These are phyloP conservation scores for Incurvaria masculella DNA, from an alignment of 2,888 invertebrate genomes.

Conservation along the genomic window DNA sequence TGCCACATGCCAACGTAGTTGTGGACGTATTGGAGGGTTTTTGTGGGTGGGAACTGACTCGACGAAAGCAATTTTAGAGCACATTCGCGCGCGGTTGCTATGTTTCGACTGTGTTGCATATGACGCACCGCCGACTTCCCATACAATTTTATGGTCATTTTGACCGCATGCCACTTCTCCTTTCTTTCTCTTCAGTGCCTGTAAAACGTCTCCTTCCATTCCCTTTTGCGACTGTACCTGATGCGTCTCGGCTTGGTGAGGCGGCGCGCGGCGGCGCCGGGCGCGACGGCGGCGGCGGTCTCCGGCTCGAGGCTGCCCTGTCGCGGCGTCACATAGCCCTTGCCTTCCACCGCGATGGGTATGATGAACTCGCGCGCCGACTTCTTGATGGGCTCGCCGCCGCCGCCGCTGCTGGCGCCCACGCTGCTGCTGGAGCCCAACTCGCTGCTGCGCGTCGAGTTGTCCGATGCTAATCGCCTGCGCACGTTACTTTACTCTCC, in stretches of 20 bases:
- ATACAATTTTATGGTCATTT: no score
- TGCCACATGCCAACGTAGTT: no score
- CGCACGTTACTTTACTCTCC: no score
- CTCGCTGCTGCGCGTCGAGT: slow-evolving; percentile 63
- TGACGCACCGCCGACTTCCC: no score
- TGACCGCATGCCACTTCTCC: no score
- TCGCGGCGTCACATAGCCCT: slow-evolving; percentile 76
- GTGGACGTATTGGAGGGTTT: no score
- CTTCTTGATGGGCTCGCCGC: slow-evolving; percentile 71
- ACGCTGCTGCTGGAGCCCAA: slow-evolving; percentile 65
- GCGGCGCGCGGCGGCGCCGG: slow-evolving; percentile 36
- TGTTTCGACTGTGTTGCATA: no score
- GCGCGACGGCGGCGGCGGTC: slow-evolving; percentile 48
- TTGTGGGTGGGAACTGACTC: no score
- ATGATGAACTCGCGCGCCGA: slow-evolving; percentile 89
- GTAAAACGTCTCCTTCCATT: no score
- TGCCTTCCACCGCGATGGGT: slow-evolving; percentile 90
- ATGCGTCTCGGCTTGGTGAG: slow-evolving; percentile 61
- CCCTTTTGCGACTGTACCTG: slow-evolving; percentile 60
- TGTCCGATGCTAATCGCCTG: slow-evolving; percentile 49
- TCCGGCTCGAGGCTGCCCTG: slow-evolving; percentile 76
- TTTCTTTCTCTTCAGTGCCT: no score
- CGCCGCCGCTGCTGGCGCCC: slow-evolving; percentile 39
- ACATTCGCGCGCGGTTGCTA: no score
- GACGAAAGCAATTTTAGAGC: no score